Evolutionary conservation across 2,113 vertebrate species (phyloP).

Genomic region (Craseonycteris thonglongyai): DNA sequence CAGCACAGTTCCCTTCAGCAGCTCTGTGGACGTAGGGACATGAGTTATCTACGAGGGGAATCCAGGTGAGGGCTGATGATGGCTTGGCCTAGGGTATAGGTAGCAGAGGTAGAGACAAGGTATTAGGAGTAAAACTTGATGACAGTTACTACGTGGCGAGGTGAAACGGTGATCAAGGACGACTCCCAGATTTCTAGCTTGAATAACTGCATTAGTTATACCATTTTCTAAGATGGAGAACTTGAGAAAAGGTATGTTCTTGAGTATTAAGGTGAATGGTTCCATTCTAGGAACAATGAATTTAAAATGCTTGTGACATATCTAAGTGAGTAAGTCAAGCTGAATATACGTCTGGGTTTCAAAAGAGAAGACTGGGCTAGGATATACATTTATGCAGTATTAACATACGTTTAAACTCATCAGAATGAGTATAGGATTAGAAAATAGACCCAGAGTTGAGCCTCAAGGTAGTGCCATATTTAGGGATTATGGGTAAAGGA

Average conservation of each 20-base stretch:
- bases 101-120: background rate
- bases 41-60: background rate
- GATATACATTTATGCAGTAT: background rate
- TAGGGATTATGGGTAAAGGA: background rate
- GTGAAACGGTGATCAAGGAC: background rate
- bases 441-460: background rate
- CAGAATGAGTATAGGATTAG: background rate
- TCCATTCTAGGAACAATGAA: background rate
- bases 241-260: background rate
- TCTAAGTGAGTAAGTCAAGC: background rate
- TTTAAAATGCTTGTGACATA: background rate
- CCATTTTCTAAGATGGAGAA: background rate
- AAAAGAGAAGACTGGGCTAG: background rate
- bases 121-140: background rate
- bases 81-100: background rate
- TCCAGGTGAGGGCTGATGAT: background rate
- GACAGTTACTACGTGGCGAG: too few species aligned
- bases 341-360: background rate
- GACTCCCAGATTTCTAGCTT: background rate
- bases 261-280: background rate
- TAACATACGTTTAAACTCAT: background rate
- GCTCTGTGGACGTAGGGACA: background rate
- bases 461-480: background rate
- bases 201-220: background rate
- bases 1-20: background rate